Conservation (phyloP, 2,888 invertebrate genomes). For the Rhabditoides inermis region DNA sequence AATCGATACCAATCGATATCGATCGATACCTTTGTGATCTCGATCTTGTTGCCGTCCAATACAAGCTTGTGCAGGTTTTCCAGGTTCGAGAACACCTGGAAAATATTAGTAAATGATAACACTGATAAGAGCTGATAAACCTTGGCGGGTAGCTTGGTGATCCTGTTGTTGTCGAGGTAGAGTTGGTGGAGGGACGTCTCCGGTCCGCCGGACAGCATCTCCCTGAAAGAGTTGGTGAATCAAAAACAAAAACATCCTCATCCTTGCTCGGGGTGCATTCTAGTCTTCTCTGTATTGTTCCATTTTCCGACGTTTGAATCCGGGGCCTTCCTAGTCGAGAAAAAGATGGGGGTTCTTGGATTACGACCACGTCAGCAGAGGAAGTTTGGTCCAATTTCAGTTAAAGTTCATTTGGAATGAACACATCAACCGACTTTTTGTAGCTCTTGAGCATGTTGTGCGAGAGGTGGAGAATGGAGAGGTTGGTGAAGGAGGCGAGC, state of each 20-base stretch:
- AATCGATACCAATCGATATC: not conserved
- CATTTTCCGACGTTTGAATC: not conserved
- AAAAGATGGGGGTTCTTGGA: too few relatives aligned
- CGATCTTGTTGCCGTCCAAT: slow-evolving; percentile 28
- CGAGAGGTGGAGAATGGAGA: too few relatives aligned
- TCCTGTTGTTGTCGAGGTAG: slow-evolving; percentile 16
- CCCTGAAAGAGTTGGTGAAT: slow-evolving; percentile 6
- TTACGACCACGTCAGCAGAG: too few relatives aligned
- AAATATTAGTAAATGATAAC: not conserved
- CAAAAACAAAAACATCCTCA: not conserved
- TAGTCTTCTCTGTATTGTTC: not conserved
- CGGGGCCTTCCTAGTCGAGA: too few relatives aligned
- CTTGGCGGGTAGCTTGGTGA: slow-evolving; percentile 4
- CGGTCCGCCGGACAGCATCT: slow-evolving; percentile 7
- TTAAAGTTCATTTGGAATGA: slow-evolving; percentile 3
- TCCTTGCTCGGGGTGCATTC: not conserved
- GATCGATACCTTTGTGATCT: slow-evolving; percentile 6
- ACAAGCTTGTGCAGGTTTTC: slow-evolving; percentile 21
- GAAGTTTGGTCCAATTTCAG: slow-evolving; percentile 10
- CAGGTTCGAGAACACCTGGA: slow-evolving; percentile 12
- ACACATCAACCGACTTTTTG: not conserved
- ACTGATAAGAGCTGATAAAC: not conserved
- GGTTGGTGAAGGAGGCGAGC: slow-evolving; percentile 14
- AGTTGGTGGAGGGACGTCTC: slow-evolving; percentile 16
- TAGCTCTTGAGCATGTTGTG: too few relatives aligned